phyloP scores from a whole-genome alignment of 2,888 invertebrate species.

The Barypeithes pellucidus region DNA sequence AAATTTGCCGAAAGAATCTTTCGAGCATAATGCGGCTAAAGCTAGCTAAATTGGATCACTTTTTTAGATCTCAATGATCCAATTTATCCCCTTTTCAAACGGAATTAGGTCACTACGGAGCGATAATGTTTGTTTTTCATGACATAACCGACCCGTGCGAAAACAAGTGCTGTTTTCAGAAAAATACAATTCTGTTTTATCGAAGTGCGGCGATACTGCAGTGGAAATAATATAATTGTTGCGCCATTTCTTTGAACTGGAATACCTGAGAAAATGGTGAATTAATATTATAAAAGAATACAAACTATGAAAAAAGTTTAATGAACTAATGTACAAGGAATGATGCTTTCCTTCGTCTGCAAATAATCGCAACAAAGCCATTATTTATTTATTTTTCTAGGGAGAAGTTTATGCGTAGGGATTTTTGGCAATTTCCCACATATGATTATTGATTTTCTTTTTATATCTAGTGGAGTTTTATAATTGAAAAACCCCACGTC shows the following conservation, averaged over 20 bases:
- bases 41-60: not conserved
- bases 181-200: constrained; percentile 12
- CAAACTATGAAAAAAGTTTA: too few relatives aligned
- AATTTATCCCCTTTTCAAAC: not conserved
- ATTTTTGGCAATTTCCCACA: too few relatives aligned
- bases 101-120: not conserved
- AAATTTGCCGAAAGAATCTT: too few relatives aligned
- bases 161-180: not conserved
- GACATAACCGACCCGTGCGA: not conserved
- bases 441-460: too few relatives aligned
- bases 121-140: constrained; percentile 3
- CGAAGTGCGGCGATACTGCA: not conserved
- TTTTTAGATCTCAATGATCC: not conserved
- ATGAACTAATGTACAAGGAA: too few relatives aligned
- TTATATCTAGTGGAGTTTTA: too few relatives aligned
- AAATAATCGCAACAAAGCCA: too few relatives aligned
- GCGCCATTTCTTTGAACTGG: not conserved
- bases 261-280: not conserved
- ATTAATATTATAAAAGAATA: not conserved
- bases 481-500: too few relatives aligned
- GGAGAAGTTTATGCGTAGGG: too few relatives aligned
- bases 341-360: too few relatives aligned
- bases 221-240: not conserved
- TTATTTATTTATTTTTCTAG: too few relatives aligned
- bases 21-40: not conserved